Evolutionary conservation across 2,888 invertebrate species (phyloP).

Genomic region (Meteorus colon): DNA sequence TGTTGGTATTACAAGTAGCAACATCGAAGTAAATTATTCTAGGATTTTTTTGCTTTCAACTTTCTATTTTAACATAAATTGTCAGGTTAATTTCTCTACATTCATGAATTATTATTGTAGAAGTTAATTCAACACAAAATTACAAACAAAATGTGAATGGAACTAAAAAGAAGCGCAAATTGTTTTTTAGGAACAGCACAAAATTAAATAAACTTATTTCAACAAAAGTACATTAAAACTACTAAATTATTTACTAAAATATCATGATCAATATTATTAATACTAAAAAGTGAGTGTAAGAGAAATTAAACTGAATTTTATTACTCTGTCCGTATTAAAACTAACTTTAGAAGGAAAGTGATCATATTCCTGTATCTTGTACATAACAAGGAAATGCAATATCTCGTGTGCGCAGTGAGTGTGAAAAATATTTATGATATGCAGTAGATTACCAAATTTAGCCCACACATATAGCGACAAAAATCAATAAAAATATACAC

Average conservation of each 20-base stretch:
- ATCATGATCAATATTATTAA: too few relatives aligned
- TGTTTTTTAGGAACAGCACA: too few relatives aligned
- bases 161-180: too few relatives aligned
- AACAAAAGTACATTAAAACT: too few relatives aligned
- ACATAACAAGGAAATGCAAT: neutral
- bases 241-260: too few relatives aligned
- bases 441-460: neutral
- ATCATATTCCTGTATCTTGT: neutral
- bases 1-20: neutral
- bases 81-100: too few relatives aligned
- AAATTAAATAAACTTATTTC: too few relatives aligned
- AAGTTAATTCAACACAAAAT: too few relatives aligned
- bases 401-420: neutral
- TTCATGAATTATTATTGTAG: too few relatives aligned
- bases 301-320: neutral
- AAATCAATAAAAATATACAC: conserved; percentile 27
- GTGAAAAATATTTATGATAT: conserved; percentile 24
- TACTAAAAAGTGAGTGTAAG: too few relatives aligned
- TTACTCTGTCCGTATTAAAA: neutral
- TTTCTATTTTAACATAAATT: too few relatives aligned
- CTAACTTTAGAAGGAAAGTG: neutral
- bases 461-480: neutral
- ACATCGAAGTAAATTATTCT: neutral
- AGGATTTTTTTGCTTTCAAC: neutral
- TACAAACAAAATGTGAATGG: too few relatives aligned